Percentiles rank a stretch among this genome's conserved stretches.
Conservation (phyloP, 2,113 vertebrate species). For the Falco punctatus region DNA sequence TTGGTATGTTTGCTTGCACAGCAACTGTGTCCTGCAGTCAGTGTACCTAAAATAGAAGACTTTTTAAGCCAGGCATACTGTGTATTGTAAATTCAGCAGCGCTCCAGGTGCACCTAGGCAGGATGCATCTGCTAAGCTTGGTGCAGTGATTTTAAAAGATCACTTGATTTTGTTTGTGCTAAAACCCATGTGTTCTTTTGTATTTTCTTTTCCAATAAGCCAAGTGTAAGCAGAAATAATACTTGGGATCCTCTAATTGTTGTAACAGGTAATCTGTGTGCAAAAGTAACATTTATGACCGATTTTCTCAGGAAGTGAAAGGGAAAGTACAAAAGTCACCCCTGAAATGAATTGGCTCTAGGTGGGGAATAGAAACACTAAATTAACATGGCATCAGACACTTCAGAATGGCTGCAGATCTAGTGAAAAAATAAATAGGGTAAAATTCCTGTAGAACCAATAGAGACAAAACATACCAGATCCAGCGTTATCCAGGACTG, state of each 20-base stretch:
- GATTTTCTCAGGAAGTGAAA: conserved; percentile 2
- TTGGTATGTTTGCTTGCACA: not conserved
- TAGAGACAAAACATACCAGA: not conserved
- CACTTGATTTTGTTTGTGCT: conserved; percentile 10
- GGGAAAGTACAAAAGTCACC: not conserved
- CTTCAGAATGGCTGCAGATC: not conserved
- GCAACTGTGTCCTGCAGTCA: not conserved
- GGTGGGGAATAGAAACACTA: conserved; percentile 2
- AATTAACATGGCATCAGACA: conserved; percentile 10
- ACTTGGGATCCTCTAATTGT: not conserved
- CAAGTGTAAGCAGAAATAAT: conserved; percentile 30
- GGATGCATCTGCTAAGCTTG: conserved; percentile 29
- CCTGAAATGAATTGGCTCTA: not conserved
- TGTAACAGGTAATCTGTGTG: not conserved
- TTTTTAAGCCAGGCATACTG: not conserved
- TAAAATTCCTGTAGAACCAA: not conserved
- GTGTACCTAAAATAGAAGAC: not conserved
- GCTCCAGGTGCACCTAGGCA: not conserved
- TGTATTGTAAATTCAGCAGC: conserved; percentile 33
- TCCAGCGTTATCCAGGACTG: not conserved
- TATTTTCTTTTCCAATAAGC: conserved; percentile 8
- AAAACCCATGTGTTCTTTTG: not conserved
- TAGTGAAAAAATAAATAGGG: not conserved
- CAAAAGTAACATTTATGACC: not conserved
- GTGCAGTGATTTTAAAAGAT: conserved; percentile 20